These are phyloP conservation scores for Tachystola acroxantha DNA, from an alignment of 2,888 invertebrate species.

Conservation along the genomic window DNA sequence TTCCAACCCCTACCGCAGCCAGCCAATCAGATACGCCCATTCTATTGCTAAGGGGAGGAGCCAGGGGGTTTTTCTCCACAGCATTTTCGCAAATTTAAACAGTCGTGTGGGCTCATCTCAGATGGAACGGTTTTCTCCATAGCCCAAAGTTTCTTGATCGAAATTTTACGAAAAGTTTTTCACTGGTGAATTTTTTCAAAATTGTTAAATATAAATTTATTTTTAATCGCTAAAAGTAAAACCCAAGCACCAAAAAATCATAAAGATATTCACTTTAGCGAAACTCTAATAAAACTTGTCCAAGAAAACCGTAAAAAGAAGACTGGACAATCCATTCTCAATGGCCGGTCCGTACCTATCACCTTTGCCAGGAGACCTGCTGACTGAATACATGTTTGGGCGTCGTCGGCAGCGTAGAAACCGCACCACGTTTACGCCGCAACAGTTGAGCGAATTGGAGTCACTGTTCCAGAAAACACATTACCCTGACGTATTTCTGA, in stretches of 20 bases:
- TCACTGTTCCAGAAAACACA: conserved; percentile 96
- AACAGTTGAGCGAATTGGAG: conserved; percentile 94
- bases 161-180: conserved; percentile 26
- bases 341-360: conserved; percentile 94
- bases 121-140: conserved; percentile 28
- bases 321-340: conserved; percentile 6
- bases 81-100: conserved; percentile 56
- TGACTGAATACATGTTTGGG: conserved; percentile 96
- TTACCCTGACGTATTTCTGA: conserved; percentile 92
- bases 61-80: conserved; percentile 57
- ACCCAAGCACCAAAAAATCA: too few relatives aligned
- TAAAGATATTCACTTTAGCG: too few relatives aligned
- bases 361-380: conserved; percentile 90
- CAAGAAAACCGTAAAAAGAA: not conserved
- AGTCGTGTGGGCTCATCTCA: conserved; percentile 48
- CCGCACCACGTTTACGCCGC: conserved; percentile 95
- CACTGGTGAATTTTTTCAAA: not conserved
- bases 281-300: too few relatives aligned
- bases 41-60: conserved; percentile 62
- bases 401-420: conserved; percentile 92
- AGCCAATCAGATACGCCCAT: conserved; percentile 49
- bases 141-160: conserved; percentile 25
- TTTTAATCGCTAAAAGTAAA: not conserved
- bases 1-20: conserved; percentile 56
- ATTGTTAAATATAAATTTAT: not conserved